phyloP scores from a whole-genome alignment of 1,140 invertebrate species.

The Trypoxylus dichotomus region DNA sequence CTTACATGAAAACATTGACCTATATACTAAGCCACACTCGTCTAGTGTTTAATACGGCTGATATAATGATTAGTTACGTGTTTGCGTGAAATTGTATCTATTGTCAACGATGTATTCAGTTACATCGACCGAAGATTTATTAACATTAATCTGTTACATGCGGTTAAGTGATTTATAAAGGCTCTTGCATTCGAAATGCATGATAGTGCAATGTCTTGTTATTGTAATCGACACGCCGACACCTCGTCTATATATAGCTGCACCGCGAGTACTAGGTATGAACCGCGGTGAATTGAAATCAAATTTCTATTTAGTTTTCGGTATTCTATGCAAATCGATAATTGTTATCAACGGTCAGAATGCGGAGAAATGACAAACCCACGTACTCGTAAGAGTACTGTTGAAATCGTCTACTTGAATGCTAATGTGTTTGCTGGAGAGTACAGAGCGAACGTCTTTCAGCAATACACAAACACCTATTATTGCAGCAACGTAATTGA shows the following conservation, averaged over 20 bases:
- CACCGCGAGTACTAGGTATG: neutral
- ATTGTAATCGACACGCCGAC: neutral
- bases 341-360: neutral
- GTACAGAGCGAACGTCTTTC: neutral
- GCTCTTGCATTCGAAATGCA: neutral
- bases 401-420: neutral
- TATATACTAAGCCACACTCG: neutral
- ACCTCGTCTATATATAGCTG: neutral
- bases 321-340: constrained; percentile 17
- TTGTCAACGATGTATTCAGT: constrained; percentile 10
- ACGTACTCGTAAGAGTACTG: neutral
- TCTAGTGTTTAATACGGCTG: neutral
- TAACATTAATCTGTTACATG: constrained; percentile 20
- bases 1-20: constrained; percentile 23
- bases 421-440: neutral
- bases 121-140: constrained; percentile 3
- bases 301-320: constrained; percentile 11
- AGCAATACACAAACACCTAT: neutral
- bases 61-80: constrained; percentile 4
- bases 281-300: neutral
- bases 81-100: constrained; percentile 18
- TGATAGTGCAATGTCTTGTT: constrained; percentile 19
- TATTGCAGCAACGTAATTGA: neutral
- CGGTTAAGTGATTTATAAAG: constrained; percentile 25
- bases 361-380: neutral